Evolutionary conservation across 2,113 vertebrate genomes (phyloP).

Genomic region (Turdus rufiventris): DNA sequence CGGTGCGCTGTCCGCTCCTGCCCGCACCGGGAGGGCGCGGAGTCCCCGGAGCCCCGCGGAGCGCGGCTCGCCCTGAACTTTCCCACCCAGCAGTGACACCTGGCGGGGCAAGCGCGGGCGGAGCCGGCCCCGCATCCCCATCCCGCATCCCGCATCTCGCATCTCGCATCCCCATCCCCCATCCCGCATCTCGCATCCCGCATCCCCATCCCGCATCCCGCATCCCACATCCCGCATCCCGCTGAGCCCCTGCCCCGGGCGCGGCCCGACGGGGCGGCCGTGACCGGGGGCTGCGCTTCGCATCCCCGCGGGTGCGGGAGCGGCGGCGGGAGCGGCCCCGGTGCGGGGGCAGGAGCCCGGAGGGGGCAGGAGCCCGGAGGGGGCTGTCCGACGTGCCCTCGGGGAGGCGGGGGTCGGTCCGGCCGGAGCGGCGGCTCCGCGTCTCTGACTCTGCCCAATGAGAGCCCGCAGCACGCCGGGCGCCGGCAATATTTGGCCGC

Average conservation of each 20-base stretch:
- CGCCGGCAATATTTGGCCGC: constrained; percentile 63
- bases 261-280: neutral
- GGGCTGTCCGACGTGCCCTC: too few relatives aligned
- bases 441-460: constrained; percentile 54
- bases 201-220: neutral
- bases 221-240: neutral
- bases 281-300: neutral
- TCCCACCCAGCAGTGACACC: constrained; percentile 36
- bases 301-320: neutral
- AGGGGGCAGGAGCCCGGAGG: too few relatives aligned
- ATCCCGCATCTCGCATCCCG: neutral
- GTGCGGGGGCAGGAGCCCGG: too few relatives aligned
- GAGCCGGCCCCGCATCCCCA: neutral
- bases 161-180: neutral
- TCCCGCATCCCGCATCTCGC: neutral
- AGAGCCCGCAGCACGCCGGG: constrained; percentile 55
- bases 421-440: too few relatives aligned
- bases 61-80: neutral
- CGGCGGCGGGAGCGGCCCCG: neutral
- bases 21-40: neutral
- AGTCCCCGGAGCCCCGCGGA: neutral
- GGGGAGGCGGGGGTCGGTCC: too few relatives aligned
- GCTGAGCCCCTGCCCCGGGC: neutral
- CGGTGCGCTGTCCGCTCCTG: too few relatives aligned
- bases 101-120: neutral